A percentile compares a stretch with the other conserved stretches of the same genome.
These are phyloP conservation scores for Rhinopomastus cyanomelas DNA, from an alignment of 2,113 vertebrate genomes.

Conservation along the genomic window DNA sequence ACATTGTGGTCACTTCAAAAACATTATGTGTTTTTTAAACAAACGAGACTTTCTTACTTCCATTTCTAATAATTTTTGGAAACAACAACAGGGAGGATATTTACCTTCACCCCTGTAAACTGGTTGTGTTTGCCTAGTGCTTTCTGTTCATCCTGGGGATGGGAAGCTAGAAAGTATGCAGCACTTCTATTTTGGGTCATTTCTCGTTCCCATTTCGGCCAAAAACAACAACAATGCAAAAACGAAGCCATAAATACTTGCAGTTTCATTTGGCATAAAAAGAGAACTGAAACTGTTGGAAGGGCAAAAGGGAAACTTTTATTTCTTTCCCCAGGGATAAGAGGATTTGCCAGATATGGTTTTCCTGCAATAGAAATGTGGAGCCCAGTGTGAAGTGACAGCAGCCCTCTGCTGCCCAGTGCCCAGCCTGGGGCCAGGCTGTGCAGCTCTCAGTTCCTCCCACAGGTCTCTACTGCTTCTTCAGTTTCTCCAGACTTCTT, in stretches of 20 bases:
- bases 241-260: neutral
- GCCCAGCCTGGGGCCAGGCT: neutral
- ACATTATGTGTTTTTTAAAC: neutral
- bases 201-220: neutral
- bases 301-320: neutral
- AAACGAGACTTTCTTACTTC: neutral
- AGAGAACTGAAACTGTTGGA: neutral
- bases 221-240: neutral
- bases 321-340: neutral
- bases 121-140: neutral
- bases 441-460: neutral
- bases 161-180: slow-evolving; percentile 22
- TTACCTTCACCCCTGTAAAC: neutral
- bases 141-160: neutral
- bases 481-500: neutral
- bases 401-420: neutral
- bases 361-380: neutral
- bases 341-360: neutral
- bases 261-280: neutral
- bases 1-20: slow-evolving; percentile 30
- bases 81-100: neutral
- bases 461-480: neutral
- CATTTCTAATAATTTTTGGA: neutral
- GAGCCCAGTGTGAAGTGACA: neutral
- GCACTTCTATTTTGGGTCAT: slow-evolving; percentile 28